Evolutionary conservation across 1,140 invertebrate species (phyloP), one percentile per base, ranked within the genome.

Genomic region (Bemisia tabaci): DNA sequence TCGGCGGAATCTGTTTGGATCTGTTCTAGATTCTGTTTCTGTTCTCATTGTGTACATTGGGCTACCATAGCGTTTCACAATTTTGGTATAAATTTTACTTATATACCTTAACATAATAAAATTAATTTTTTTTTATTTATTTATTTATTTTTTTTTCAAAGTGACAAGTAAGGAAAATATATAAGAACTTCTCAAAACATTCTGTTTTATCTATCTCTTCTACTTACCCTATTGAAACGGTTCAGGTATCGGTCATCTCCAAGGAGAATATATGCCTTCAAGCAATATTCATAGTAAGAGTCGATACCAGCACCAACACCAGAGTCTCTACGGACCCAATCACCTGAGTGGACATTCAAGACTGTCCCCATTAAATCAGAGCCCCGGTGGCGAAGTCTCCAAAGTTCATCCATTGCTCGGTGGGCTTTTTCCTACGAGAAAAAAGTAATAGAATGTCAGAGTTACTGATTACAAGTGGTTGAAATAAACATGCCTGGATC

Each of bases 261-360:
- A 1, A 91, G 79, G 68, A 91, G 79, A 70, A 91, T 88, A 73
- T 91, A 91, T 0, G 94, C 94, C 78, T 98, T 98, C 22, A 98
- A 83, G 70, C 94, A 92, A 78, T 99, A 99, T 78, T 98, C 96
- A 77, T 98, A 98, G 77, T 98, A 99, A 0, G 94, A 97, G 78
- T 99, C 96, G 70, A 98, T 98, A 12, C 97, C 96, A 59, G 96
- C 97, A n/a, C 97, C 97, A 22, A 98, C 94, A 1, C 95, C 95
- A 26, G 92, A 93, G 77, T 98, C 95, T 75, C 94, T 84, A 24
- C 95, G 80, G 2, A 98, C 86, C 95, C 95, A 98, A 78, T 98
- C 94, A 2, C 97, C 96, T 48, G 90, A 95, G 75, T 98, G 91
- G n/a, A 98, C 90, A 79, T 95, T 95, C 12, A 97, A 82, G 22